Percentiles rank a stretch among this genome's conserved stretches.
Conservation (phyloP, 2,113 vertebrate species). For the Eupsittula cactorum region DNA sequence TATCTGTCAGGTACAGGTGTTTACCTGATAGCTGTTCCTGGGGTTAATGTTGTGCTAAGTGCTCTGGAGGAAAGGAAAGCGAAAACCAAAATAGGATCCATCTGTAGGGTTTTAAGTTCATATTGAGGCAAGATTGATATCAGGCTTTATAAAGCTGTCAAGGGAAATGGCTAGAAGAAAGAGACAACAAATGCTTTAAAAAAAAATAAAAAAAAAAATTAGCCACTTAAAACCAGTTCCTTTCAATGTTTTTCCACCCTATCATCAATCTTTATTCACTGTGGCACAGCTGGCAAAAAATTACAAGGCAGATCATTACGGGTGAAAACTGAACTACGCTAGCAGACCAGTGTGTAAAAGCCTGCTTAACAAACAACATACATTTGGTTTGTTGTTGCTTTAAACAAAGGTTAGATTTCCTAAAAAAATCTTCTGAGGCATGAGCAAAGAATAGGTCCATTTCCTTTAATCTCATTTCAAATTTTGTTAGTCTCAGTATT, state of each 20-base stretch:
- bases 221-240: background rate
- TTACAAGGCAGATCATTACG: background rate
- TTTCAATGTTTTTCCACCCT: background rate
- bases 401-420: background rate
- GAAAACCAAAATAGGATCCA: background rate
- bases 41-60: background rate
- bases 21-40: background rate
- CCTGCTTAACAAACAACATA: background rate
- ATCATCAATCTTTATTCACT: background rate
- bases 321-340: background rate
- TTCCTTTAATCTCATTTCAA: background rate
- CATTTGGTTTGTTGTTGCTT: background rate
- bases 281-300: background rate
- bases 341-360: background rate
- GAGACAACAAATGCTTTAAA: background rate
- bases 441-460: background rate
- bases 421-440: background rate
- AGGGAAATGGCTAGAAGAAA: background rate
- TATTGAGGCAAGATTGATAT: background rate
- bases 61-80: background rate
- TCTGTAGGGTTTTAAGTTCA: background rate
- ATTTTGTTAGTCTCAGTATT: background rate
- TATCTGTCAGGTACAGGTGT: background rate
- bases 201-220: background rate
- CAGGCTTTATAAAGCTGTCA: background rate